phyloP scores from a whole-genome alignment of 2,797 vertebrate species.

The Podarcis siculus region DNA sequence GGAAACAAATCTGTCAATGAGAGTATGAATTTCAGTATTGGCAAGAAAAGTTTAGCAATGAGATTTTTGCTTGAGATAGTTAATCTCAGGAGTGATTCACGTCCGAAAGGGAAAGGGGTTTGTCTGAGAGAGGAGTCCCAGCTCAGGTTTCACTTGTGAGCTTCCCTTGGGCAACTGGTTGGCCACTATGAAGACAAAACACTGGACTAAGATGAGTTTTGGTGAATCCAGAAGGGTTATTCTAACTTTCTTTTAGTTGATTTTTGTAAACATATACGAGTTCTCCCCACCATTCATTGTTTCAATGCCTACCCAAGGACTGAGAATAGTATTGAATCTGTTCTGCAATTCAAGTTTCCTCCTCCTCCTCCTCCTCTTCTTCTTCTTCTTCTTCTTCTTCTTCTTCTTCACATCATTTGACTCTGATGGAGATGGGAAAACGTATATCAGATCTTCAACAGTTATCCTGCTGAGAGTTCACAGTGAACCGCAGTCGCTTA shows the following conservation, averaged over 20 bases:
- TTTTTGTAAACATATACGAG: not conserved
- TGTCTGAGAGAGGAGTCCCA: not conserved
- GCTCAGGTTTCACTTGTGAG: too few species aligned
- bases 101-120: not conserved
- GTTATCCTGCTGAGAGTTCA: constrained; percentile 70
- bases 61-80: not conserved
- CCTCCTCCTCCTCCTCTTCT: constrained; percentile 65
- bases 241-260: not conserved
- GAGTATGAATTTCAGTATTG: not conserved
- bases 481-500: constrained; percentile 75
- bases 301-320: not conserved
- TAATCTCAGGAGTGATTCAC: not conserved
- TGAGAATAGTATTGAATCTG: not conserved
- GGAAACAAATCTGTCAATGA: not conserved
- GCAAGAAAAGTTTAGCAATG: not conserved
- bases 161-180: too few species aligned
- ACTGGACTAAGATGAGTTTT: too few species aligned
- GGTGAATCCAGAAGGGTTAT: too few species aligned
- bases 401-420: constrained; percentile 62
- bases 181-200: too few species aligned
- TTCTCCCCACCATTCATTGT: not conserved
- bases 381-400: constrained; percentile 51
- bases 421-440: constrained; percentile 64
- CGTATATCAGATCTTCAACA: constrained; percentile 73
- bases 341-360: not conserved